Conservation (phyloP, 2,113 vertebrate genomes). For the Ictidomys tridecemlineatus region DNA sequence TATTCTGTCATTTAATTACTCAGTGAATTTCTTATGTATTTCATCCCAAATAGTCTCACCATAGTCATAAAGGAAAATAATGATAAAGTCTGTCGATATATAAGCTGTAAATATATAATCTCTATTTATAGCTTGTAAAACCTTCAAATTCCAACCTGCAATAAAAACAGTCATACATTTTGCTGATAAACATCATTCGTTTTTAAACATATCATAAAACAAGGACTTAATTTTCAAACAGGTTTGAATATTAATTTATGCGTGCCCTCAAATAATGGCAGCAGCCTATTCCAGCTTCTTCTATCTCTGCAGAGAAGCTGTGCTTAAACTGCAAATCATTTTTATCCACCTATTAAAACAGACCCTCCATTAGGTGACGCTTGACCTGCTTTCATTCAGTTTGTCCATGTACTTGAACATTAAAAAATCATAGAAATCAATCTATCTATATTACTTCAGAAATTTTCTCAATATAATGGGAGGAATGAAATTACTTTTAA, state of each 20-base stretch:
- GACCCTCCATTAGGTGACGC: background rate
- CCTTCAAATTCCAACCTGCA: constrained; percentile 23
- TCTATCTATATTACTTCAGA: background rate
- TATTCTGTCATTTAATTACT: constrained; percentile 25
- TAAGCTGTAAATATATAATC: constrained; percentile 4
- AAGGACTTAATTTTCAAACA: constrained; percentile 51
- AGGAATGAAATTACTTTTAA: constrained; percentile 44
- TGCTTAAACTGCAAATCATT: constrained; percentile 51
- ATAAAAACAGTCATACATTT: constrained; percentile 40
- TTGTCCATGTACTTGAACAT: background rate
- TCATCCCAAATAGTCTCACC: background rate
- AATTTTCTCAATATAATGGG: constrained; percentile 40
- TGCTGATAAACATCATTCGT: constrained; percentile 47
- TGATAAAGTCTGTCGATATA: background rate
- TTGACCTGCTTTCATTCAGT: background rate
- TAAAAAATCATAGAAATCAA: constrained; percentile 42
- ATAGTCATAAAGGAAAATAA: constrained; percentile 35
- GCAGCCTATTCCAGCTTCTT: background rate
- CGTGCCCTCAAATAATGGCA: background rate
- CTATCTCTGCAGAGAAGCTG: constrained; percentile 25
- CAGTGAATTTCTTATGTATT: background rate
- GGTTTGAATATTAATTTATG: constrained; percentile 57
- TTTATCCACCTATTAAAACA: constrained; percentile 57
- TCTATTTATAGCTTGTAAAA: constrained; percentile 51
- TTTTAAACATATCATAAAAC: constrained; percentile 62